Base-by-base conservation (phyloP, 2,113 vertebrate genomes). In the Calyptomena viridis region DNA sequence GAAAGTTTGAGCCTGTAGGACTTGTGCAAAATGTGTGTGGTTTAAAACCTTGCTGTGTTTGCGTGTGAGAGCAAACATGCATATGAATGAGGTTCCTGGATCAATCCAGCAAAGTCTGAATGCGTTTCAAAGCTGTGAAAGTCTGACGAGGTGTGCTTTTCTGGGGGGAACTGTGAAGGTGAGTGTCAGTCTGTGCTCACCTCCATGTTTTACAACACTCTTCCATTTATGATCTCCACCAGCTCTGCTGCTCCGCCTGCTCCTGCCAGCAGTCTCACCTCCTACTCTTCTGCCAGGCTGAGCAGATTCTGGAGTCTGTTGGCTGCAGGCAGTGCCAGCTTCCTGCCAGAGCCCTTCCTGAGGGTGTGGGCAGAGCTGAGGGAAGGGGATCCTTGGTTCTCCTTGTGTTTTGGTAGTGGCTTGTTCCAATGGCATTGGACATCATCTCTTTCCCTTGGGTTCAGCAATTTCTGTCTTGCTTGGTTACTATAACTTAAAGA, bases 141-240 rank as follows among this genome's bases (percentile, higher is more conserved):
- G 90, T 50, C 80, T 89, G 89, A 60, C 4, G 4, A 90, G 90
- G 56, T 10, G 1, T 80, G 72, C 80, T 53, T 82, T 74, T 93
- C 79, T 82, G 62, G 81, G 76, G 74, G 89, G 95, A 95, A 39
- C 95, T 82, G 93, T 56, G 94, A 89, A 93, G 96, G 95, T 94
- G 95, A 92, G 86, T 40, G 44, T 75, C 76, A 89, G 84, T 49
- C 95, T 95, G 90, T 50, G 92, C 93, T 93, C 93, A 93, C 92
- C 96, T 96, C 95, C 14, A 3, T 96, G 93, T 96, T 97, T 95
- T 95, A 89, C 89, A 94, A 94, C 93, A 94, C 82, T 33, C 62
- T 76, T 84, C 87, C 85, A 58, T 75, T 90, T 94, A 86, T 22
- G 69, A 68, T 86, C 89, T 89, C 88, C 31, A 52, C 59, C 82